A percentile compares a stretch with the other conserved stretches of the same genome.
phyloP scores from a whole-genome alignment of 2,888 invertebrate genomes.

The Malthinus seriepunctatus region DNA sequence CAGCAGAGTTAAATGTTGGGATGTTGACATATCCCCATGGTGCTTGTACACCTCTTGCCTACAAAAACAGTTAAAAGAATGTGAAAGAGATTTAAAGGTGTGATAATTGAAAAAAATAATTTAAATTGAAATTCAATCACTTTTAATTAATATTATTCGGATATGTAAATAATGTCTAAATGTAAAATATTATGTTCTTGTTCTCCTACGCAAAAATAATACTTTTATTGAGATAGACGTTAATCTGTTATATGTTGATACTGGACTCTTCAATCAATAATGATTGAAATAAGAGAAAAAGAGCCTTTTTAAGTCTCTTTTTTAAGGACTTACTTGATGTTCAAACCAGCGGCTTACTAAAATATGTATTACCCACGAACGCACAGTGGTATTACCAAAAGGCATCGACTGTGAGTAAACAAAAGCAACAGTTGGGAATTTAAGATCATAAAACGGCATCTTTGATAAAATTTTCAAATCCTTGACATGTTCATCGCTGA shows the following conservation, averaged over 20 bases:
- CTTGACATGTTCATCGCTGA: background rate
- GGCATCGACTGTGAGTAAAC: too few species aligned
- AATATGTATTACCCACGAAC: too few species aligned
- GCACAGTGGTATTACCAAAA: too few species aligned
- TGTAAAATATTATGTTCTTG: background rate
- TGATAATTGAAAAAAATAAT: too few species aligned
- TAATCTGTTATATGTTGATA: conserved; percentile 3
- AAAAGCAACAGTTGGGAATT: too few species aligned
- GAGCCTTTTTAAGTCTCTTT: background rate
- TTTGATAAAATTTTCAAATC: background rate
- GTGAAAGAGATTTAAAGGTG: too few species aligned
- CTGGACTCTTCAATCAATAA: background rate
- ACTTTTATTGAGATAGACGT: background rate
- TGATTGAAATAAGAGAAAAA: background rate
- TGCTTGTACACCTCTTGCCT: too few species aligned
- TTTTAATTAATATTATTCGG: too few species aligned
- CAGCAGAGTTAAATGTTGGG: too few species aligned
- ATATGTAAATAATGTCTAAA: conserved; percentile 5
- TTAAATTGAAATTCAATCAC: background rate
- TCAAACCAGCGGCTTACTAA: background rate
- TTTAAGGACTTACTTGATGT: background rate
- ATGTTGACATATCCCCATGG: too few species aligned
- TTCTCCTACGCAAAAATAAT: conserved; percentile 3
- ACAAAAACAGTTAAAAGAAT: too few species aligned
- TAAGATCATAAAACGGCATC: background rate